phyloP scores from a whole-genome alignment of 2,113 vertebrate genomes.

The Nipponia nippon region DNA sequence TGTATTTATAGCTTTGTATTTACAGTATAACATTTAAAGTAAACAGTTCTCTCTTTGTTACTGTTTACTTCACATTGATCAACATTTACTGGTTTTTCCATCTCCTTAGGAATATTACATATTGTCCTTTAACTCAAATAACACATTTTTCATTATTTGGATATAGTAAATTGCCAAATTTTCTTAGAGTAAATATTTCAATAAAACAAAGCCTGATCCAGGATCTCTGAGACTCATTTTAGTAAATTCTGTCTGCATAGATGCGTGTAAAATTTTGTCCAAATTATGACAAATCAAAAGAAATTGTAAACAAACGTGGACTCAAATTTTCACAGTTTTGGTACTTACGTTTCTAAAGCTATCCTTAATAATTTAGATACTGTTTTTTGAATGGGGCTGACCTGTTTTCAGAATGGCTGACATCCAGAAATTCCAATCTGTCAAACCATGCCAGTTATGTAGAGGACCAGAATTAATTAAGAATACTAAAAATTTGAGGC shows the following conservation, averaged over 20 bases:
- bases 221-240: neutral
- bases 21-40: neutral
- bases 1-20: neutral
- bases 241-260: neutral
- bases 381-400: neutral
- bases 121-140: neutral
- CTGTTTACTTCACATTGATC: neutral
- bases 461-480: slow-evolving; percentile 17
- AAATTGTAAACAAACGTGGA: neutral
- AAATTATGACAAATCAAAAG: neutral
- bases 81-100: neutral
- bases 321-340: neutral
- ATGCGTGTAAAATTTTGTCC: neutral
- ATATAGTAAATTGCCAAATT: neutral
- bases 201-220: neutral
- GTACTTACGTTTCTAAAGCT: neutral
- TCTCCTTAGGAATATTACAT: neutral
- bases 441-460: neutral
- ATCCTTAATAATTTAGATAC: neutral
- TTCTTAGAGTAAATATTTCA: neutral
- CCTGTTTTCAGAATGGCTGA: slow-evolving; percentile 13
- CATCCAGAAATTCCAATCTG: slow-evolving; percentile 35
- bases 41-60: neutral
- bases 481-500: neutral
- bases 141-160: neutral